Evolutionary conservation across 2,888 invertebrate species (phyloP), one percentile per base, ranked within the genome.

Genomic region (Epinotia nisella): DNA sequence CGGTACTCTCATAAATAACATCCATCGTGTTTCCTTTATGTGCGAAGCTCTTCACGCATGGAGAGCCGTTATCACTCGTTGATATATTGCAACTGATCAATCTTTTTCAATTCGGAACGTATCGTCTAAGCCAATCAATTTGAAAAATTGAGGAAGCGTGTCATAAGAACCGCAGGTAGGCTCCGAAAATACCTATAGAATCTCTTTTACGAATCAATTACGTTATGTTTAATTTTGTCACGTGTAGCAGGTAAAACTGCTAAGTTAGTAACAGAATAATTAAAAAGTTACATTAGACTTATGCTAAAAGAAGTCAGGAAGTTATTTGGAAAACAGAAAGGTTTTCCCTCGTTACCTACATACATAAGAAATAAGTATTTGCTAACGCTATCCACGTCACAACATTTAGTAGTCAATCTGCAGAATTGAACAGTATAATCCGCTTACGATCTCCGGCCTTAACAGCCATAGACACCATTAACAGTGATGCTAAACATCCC

Each of bases 71-170:
- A 72, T 72, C 72, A 72, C 67, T 24, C 45, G 21, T 56, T 72
- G 72, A 62, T 61, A 67, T 56, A 72, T 72, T 62, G 61, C 55
- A 59, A 49, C 60, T 55, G 71, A 72, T 72, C 56, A 56, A 72
- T 67, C 72, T 62, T 67, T 49, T 56, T 72, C 71, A 51, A 59
- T 53, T 59, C 56, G 56, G 45, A 67, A 56, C 35, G 39, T 67
- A 72, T 67, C 71, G 13, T 35, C 41, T 53, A 53, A 51, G 55
- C 67, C 56, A 72, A 72, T 67, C 67, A 49, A 62, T 67, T 61
- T 56, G 55, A 62, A 62, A 71, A 56, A 67, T 45, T 67, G 66
- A 60, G n/a, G 35, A 61, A 39, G 45, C 24, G 29, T 61, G 66
- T 55, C 45, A 60, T 60, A 55, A 60, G 21, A 60, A 51, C 58